Conservation (phyloP, 2,888 invertebrate genomes). For the Pollenia labialis region DNA sequence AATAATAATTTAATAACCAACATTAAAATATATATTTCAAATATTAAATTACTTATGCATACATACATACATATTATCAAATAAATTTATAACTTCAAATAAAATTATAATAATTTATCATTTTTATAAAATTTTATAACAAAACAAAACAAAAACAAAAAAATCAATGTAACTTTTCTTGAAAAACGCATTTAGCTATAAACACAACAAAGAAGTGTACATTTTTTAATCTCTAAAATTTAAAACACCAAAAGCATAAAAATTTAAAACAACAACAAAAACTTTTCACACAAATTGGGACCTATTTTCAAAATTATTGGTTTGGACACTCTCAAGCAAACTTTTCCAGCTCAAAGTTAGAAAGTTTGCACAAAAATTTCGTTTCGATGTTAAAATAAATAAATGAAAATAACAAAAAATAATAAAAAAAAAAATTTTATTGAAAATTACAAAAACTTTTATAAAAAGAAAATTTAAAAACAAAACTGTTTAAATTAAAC, state of each 20-base stretch:
- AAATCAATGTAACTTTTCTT: conserved; percentile 67
- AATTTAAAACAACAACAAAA: conserved; percentile 44
- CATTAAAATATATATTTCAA: conserved; percentile 30
- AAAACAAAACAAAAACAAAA: conserved; percentile 16
- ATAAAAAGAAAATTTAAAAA: conserved; percentile 38
- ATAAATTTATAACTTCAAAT: conserved; percentile 56
- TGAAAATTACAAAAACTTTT: conserved; percentile 65
- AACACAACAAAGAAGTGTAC: conserved; percentile 53
- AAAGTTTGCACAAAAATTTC: conserved; percentile 83
- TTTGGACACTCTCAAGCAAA: conserved; percentile 80
- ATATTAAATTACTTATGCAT: conserved; percentile 47
- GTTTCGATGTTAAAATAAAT: conserved; percentile 81
- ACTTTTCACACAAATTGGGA: conserved; percentile 79
- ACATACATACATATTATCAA: conserved; percentile 26
- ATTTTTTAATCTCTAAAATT: conserved; percentile 59
- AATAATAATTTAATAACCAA: conserved; percentile 36
- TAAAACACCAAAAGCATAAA: conserved; percentile 35
- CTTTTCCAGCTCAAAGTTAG: conserved; percentile 67
- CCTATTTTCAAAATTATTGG: conserved; percentile 84
- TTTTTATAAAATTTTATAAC: conserved; percentile 31
- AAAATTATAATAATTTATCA: conserved; percentile 48
- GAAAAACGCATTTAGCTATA: conserved; percentile 44
- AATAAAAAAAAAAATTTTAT: conserved; percentile 67
- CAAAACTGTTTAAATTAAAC: conserved; percentile 17
- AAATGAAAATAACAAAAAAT: conserved; percentile 69